phyloP scores from a whole-genome alignment of 2,888 invertebrate genomes.

The Callyntrura guangdongensis region DNA sequence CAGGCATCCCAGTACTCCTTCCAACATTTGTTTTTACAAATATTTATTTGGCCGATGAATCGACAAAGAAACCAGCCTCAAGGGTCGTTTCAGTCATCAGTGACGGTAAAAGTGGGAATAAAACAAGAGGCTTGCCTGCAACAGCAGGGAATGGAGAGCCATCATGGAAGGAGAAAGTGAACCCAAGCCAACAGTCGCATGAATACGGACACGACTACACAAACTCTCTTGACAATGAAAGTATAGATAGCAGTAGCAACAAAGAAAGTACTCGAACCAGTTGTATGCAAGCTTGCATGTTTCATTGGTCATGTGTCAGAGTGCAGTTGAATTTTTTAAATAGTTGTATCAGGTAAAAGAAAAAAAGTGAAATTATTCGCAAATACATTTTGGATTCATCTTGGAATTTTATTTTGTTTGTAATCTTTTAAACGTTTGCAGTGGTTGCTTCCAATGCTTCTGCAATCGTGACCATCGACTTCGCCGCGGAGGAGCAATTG shows the following conservation, averaged over 20 bases:
- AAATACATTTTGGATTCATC: not conserved
- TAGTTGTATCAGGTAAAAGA: conserved; percentile 64
- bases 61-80: not conserved
- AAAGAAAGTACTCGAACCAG: not conserved
- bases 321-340: not conserved
- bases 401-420: not conserved
- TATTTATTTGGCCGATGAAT: conserved; percentile 81
- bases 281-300: conserved; percentile 8
- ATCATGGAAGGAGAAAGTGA: conserved; percentile 13
- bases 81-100: conserved; percentile 33
- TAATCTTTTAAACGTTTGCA: not conserved
- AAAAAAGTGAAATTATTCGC: not conserved
- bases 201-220: not conserved
- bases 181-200: not conserved
- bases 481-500: conserved; percentile 70
- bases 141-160: conserved; percentile 7
- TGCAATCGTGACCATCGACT: conserved; percentile 79
- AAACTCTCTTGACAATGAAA: conserved; percentile 9
- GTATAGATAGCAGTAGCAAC: conserved; percentile 46
- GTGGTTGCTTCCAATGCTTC: conserved; percentile 75
- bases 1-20: conserved; percentile 80
- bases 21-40: conserved; percentile 83
- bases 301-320: conserved; percentile 45
- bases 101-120: conserved; percentile 64
- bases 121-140: not conserved